Conservation (phyloP, 2,113 vertebrate species). For the Myiozetetes cayanensis region DNA sequence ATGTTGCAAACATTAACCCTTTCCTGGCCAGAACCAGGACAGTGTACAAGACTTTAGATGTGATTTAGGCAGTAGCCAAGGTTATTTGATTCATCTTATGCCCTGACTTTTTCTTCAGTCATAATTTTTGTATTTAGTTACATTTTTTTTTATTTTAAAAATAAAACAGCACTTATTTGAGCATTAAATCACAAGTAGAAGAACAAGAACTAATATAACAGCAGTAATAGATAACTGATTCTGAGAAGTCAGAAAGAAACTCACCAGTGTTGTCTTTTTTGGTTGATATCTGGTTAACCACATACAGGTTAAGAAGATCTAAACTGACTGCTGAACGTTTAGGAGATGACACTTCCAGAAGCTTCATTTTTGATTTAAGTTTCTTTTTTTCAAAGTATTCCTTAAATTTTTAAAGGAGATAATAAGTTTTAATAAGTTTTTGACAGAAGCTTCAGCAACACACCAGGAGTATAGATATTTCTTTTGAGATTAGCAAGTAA, state of each 20-base stretch:
- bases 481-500: not conserved
- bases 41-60: not conserved
- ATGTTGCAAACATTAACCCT: not conserved
- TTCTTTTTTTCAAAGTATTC: slow-evolving; percentile 93
- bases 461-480: not conserved
- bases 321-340: slow-evolving; percentile 74
- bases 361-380: slow-evolving; percentile 81
- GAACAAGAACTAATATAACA: not conserved
- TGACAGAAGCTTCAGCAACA: not conserved
- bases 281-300: slow-evolving; percentile 89
- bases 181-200: not conserved
- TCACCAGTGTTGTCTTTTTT: slow-evolving; percentile 82
- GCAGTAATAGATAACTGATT: not conserved
- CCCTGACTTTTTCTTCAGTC: not conserved
- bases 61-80: not conserved
- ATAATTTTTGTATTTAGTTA: not conserved
- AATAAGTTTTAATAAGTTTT: not conserved
- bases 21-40: not conserved
- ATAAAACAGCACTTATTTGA: not conserved
- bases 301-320: slow-evolving; percentile 87
- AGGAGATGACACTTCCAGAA: slow-evolving; percentile 62
- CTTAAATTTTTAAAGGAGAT: slow-evolving; percentile 68
- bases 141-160: not conserved
- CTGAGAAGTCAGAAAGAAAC: slow-evolving; percentile 11
- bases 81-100: not conserved